Evolutionary conservation across 1,140 invertebrate species (phyloP), one percentile per base, ranked within the genome.

Genomic region (Cyphomyrmex costatus): DNA sequence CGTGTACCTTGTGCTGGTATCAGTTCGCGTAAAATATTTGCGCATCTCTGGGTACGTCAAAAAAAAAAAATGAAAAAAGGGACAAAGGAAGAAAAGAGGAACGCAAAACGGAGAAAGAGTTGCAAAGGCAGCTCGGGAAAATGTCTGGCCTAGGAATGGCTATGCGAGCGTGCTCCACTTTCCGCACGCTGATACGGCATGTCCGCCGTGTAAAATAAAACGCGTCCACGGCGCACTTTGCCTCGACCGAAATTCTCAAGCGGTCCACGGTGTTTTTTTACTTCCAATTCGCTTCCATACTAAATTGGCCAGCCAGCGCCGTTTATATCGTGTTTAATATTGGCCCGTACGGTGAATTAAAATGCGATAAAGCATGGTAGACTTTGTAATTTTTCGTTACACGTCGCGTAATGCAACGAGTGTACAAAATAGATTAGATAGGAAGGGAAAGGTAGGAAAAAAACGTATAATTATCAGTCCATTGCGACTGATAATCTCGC

Each of bases 241-340:
- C 71, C 16, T 60, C 74, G 83, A 71, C 70, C 87, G 27, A 89
- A 88, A 77, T 58, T 89, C 83, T 80, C 66, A 61, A 63, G 53
- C 46, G 53, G 49, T 65, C 78, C 70, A 53, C 63, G 36, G 4
- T 33, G 77, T 87, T 86, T 88, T 86, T 85, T 87, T 85, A 19
- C 53, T 77, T 74, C 60, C 78, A 51, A 79, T 91, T 80, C 74
- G 61, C 58, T 46, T 63, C 58, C 53, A 60, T 66, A 85, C 46
- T 53, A 85, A 90, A 90, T 88, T 85, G 90, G 80, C 74, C 79
- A 82, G 63, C 84, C 68, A 85, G 80, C 65, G n/a, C 60, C 84
- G 84, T 90, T 90, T 90, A 90, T 90, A 88, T 90, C 89, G 82
- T 61, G 89, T 70, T 90, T 90, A 90, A 90, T 90, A 90, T 90